phyloP scores from a whole-genome alignment of 2,888 invertebrate genomes.

The Endomychus coccineus region DNA sequence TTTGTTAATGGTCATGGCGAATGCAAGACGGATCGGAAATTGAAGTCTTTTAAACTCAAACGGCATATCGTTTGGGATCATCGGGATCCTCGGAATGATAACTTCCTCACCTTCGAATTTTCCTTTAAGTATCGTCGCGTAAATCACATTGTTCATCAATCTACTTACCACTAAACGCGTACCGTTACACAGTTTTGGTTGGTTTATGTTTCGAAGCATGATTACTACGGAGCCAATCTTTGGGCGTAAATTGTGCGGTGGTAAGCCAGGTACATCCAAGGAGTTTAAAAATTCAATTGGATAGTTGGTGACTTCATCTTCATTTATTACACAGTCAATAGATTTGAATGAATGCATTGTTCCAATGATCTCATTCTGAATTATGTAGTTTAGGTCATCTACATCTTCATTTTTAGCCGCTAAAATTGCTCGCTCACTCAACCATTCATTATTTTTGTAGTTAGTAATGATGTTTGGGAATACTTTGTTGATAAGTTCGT shows the following conservation, averaged over 20 bases:
- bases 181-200: constrained; percentile 29
- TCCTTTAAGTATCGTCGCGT: constrained; percentile 19
- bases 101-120: constrained; percentile 24
- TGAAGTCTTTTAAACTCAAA: constrained; percentile 12
- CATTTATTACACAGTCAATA: constrained; percentile 10
- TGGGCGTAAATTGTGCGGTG: constrained; percentile 25
- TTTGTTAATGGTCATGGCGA: constrained; percentile 11
- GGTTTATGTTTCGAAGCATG: constrained; percentile 33
- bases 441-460: constrained; percentile 27
- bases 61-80: constrained; percentile 30
- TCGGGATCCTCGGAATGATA: constrained; percentile 33
- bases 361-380: constrained; percentile 14
- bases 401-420: constrained; percentile 33
- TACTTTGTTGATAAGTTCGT: constrained; percentile 28
- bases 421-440: constrained; percentile 31
- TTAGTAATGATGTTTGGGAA: constrained; percentile 32
- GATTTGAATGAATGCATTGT: constrained; percentile 9
- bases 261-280: constrained; percentile 11
- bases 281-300: constrained; percentile 11
- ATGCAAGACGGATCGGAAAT: constrained; percentile 12
- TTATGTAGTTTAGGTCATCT: constrained; percentile 18
- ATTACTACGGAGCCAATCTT: constrained; percentile 30
- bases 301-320: constrained; percentile 11
- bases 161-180: constrained; percentile 20
- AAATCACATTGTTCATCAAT: constrained; percentile 18